Conservation (phyloP, 1,140 invertebrate genomes). For the Drosophila baimaii region DNA sequence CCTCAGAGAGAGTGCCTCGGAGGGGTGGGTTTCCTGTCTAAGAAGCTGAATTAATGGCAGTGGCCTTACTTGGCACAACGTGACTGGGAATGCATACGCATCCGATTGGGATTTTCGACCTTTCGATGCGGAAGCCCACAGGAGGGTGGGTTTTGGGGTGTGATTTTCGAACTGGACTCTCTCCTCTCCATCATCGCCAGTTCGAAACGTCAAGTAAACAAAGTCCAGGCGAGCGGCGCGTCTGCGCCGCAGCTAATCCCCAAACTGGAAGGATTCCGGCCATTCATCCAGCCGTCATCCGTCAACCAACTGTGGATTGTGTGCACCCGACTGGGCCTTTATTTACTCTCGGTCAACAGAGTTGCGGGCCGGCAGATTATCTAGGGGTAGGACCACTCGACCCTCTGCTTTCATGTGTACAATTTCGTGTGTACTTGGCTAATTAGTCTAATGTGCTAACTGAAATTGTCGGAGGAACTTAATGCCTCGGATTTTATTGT, state of each 20-base stretch:
- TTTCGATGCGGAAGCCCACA: conserved; percentile 5
- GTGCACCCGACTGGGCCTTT: conserved; percentile 32
- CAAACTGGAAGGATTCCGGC: conserved; percentile 48
- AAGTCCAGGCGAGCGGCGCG: conserved; percentile 58
- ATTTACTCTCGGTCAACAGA: conserved; percentile 68
- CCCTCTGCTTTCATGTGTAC: conserved; percentile 20
- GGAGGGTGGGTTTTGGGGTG: conserved; percentile 39
- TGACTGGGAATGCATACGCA: conserved; percentile 64
- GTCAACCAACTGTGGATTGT: conserved; percentile 78
- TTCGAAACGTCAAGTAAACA: conserved; percentile 77
- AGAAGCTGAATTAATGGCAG: conserved; percentile 49
- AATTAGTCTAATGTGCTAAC: conserved; percentile 71
- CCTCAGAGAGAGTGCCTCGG: not conserved
- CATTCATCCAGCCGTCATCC: conserved; percentile 13
- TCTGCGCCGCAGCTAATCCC: conserved; percentile 35
- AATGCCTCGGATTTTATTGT: conserved; percentile 38
- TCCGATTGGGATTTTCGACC: conserved; percentile 47
- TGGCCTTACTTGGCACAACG: conserved; percentile 66
- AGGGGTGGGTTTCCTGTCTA: conserved; percentile 38
- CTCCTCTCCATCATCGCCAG: conserved; percentile 1
- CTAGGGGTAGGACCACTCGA: conserved; percentile 40
- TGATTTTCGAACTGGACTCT: conserved; percentile 48
- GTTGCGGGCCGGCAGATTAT: conserved; percentile 29
- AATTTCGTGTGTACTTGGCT: conserved; percentile 55
- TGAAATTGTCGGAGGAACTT: conserved; percentile 39